phyloP scores from a whole-genome alignment of 2,888 invertebrate genomes.

The Amphipoea oculea region DNA sequence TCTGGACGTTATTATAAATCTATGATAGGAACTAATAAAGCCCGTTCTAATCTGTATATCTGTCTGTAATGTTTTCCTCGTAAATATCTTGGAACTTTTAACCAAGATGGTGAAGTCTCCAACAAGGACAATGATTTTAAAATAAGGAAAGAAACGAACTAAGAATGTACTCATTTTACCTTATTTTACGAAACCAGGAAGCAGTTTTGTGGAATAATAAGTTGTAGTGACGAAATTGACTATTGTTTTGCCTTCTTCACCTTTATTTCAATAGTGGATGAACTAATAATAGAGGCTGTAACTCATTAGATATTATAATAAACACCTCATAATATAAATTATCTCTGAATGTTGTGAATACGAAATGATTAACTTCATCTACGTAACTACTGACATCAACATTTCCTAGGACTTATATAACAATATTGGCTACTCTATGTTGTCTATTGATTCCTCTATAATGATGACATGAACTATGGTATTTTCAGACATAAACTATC shows the following conservation, averaged over 20 bases:
- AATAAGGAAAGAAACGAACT: conserved; percentile 36
- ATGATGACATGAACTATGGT: conserved; percentile 48
- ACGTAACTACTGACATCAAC: conserved; percentile 39
- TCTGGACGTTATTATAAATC: no score
- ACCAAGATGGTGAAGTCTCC: not conserved
- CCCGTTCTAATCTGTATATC: not conserved
- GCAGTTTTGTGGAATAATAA: conserved; percentile 30
- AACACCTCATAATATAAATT: conserved; percentile 27
- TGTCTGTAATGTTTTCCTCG: not conserved
- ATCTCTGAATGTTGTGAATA: conserved; percentile 28
- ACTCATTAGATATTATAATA: conserved; percentile 32
- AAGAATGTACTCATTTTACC: conserved; percentile 18
- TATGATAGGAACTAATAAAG: conserved; percentile 14
- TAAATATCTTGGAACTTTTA: not conserved
- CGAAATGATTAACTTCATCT: conserved; percentile 35
- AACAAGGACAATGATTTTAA: conserved; percentile 28
- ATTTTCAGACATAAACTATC: conserved; percentile 29
- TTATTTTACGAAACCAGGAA: conserved; percentile 48
- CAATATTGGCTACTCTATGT: conserved; percentile 41
- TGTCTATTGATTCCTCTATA: conserved; percentile 47
- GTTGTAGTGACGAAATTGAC: conserved; percentile 23
- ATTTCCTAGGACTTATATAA: conserved; percentile 57
- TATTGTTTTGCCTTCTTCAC: conserved; percentile 49
- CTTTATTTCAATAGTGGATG: conserved; percentile 23
- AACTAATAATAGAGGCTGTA: conserved; percentile 27